Evolutionary conservation across 1,140 invertebrate genomes (phyloP), one percentile per base, ranked within the genome.

Genomic region (Coptotermes formosanus): DNA sequence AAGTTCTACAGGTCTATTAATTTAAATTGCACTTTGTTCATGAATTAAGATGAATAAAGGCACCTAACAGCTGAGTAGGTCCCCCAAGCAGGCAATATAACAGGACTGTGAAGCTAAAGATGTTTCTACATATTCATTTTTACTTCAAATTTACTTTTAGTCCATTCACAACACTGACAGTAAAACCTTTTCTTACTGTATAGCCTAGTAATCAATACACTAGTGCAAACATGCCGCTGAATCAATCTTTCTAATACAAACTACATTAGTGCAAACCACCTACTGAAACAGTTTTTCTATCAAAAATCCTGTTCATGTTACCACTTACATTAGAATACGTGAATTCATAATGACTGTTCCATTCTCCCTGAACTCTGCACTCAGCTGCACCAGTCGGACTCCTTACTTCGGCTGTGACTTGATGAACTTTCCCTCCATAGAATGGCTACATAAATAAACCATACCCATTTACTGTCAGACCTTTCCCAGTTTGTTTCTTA

Each of bases 291-390:
- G 52, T 21, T 55, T 55, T 55, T 55, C 52, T 55, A 21, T 2
- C 21, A 4, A 55, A 16, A 55, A 55, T 55, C 19, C 52, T 55
- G 19, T 55, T 55, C 19, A 55, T 55, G 52, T 55, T 21, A 55
- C 52, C 19, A 85, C 64, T 86, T 64, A 86, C 87, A 69, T 86
- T 48, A 82, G 83, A 25, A 85, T 87, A 86, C 43, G 30, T 85
- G 82, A 86, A 86, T 48, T 82, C 82, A 87, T 83, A 87, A n/a
- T 87, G 48, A 30, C 93, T 94, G 90, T 95, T 95, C 95, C 95
- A 95, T 90, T 95, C 94, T 75, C 95, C 95, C 59, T 93, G 91
- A 69, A 96, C 91, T 38, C 90, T 93, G 30, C 94, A 89, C 81
- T 95, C 91, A 21, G 93, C 91, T 89, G 94, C 94, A 89, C 94